Evolutionary conservation across 2,888 invertebrate species (phyloP).

Genomic region (Mellilla xanthometata): DNA sequence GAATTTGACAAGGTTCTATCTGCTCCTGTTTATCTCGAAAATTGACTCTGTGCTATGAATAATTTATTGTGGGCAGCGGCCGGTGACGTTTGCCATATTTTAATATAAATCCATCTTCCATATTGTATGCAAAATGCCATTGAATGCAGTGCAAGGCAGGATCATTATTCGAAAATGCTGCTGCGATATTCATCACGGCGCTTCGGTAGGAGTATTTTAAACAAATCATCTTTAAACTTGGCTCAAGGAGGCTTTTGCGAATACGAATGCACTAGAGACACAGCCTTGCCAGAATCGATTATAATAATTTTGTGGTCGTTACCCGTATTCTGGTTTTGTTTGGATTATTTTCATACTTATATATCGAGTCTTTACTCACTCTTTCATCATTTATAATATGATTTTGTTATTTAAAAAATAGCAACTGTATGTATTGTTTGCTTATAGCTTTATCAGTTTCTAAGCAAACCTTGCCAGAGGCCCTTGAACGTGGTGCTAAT

Average conservation of each 20-base stretch:
- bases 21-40: constrained; percentile 71
- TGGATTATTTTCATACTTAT: neutral
- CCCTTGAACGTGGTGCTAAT: too few species aligned
- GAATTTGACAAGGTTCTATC: constrained; percentile 65
- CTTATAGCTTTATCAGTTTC: too few species aligned
- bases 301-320: constrained; percentile 19
- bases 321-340: neutral
- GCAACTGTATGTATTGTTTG: too few species aligned
- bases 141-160: constrained; percentile 79
- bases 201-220: constrained; percentile 71
- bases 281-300: constrained; percentile 20
- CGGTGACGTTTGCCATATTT: constrained; percentile 79
- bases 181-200: constrained; percentile 77
- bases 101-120: constrained; percentile 81
- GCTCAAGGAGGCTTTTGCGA: constrained; percentile 30
- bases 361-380: neutral
- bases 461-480: too few species aligned
- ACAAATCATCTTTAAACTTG: constrained; percentile 79
- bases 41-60: constrained; percentile 80
- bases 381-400: neutral
- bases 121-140: constrained; percentile 83
- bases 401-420: neutral
- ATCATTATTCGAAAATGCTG: constrained; percentile 80
- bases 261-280: constrained; percentile 12
- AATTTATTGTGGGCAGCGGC: constrained; percentile 78